Percentiles rank a stretch among this genome's conserved stretches.
Conservation (phyloP, 2,888 invertebrate species). For the Pterostichus niger region DNA sequence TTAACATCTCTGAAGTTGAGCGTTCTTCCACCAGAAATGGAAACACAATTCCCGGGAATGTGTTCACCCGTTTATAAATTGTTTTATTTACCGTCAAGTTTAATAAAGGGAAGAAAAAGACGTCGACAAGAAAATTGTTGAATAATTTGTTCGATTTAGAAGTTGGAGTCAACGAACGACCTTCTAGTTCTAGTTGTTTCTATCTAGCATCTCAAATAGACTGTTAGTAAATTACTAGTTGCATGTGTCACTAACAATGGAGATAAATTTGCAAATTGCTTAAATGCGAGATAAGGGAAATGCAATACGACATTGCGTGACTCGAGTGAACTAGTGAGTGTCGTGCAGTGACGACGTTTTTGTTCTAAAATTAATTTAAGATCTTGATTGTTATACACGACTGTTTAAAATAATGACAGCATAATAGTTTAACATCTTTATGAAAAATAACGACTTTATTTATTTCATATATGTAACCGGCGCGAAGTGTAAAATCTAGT, state of each 20-base stretch:
- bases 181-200: not conserved
- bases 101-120: no score
- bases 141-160: not conserved
- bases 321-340: not conserved
- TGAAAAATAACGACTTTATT: no score
- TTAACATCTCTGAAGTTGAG: no score
- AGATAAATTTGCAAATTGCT: conserved; percentile 48
- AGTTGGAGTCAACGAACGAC: conserved; percentile 18
- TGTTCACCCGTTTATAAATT: conserved; percentile 7
- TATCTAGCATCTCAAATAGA: conserved; percentile 14
- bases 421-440: no score
- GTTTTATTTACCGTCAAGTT: conserved; percentile 9
- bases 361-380: conserved; percentile 11
- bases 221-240: conserved; percentile 29
- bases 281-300: conserved; percentile 29
- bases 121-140: no score
- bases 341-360: not conserved
- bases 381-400: conserved; percentile 17
- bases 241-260: conserved; percentile 44
- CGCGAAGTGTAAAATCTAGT: no score
- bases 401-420: not conserved
- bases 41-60: no score
- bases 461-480: no score
- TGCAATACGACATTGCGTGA: conserved; percentile 41
- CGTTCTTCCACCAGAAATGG: no score